Evolutionary conservation across 2,113 vertebrate genomes (phyloP).

Genomic region (Climacteris rufus): DNA sequence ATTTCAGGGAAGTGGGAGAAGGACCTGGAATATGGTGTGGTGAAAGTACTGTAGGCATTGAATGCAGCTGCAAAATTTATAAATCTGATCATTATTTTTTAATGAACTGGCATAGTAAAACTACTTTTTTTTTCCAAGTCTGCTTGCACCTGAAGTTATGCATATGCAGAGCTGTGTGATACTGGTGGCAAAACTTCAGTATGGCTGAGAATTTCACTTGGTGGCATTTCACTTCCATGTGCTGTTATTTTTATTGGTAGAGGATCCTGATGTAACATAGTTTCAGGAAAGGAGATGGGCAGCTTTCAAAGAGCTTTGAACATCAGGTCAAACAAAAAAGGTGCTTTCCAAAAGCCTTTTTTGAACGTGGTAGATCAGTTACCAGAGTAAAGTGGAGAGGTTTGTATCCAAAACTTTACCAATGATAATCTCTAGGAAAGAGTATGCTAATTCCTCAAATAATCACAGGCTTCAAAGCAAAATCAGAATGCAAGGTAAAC

Average conservation of each 20-base stretch:
- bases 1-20: neutral
- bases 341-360: neutral
- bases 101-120: neutral
- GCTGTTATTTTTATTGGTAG: neutral
- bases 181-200: neutral
- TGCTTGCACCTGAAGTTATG: neutral
- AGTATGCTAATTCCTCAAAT: neutral
- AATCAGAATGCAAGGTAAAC: neutral
- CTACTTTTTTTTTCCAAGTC: neutral
- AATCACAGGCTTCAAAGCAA: neutral
- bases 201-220: rapidly evolving
- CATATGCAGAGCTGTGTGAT: neutral
- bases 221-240: neutral
- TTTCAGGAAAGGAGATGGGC: neutral
- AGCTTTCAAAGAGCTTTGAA: neutral
- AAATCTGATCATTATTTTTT: neutral
- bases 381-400: neutral
- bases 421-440: neutral
- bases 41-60: neutral
- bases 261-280: neutral
- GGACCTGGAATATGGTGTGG: neutral
- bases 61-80: neutral
- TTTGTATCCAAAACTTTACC: neutral
- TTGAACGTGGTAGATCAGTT: neutral
- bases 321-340: neutral